Conservation (phyloP, 2,888 invertebrate species). For the Ectemnius cavifrons region DNA sequence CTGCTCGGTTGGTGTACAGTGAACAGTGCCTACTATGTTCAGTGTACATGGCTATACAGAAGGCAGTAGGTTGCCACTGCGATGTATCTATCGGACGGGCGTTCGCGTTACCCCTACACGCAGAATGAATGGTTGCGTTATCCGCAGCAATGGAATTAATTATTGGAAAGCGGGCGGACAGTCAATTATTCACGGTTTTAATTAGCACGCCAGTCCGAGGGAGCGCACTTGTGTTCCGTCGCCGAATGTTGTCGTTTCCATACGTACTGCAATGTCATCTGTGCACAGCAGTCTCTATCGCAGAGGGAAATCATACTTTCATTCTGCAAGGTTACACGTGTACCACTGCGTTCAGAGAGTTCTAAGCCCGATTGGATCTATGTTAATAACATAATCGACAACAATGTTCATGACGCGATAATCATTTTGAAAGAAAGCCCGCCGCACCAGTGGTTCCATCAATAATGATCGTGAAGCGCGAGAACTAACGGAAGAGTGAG, state of each 20-base stretch:
- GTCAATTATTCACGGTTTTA: slow-evolving; percentile 68
- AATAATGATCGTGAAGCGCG: too few relatives aligned
- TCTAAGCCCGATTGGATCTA: too few relatives aligned
- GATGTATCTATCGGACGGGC: neutral
- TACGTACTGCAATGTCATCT: slow-evolving; percentile 25
- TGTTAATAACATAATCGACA: too few relatives aligned
- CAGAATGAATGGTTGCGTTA: slow-evolving; percentile 61
- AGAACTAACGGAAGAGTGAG: neutral
- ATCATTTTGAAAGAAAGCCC: too few relatives aligned
- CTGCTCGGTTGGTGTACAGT: neutral
- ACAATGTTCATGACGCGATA: too few relatives aligned
- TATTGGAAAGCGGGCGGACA: slow-evolving; percentile 58
- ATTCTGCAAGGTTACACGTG: too few relatives aligned
- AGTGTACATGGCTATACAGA: neutral
- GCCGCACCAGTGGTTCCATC: too few relatives aligned
- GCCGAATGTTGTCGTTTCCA: slow-evolving; percentile 44
- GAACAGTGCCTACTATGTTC: neutral
- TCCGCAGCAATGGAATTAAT: slow-evolving; percentile 65
- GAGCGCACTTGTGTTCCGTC: slow-evolving; percentile 32
- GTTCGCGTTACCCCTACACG: neutral
- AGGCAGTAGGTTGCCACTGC: neutral
- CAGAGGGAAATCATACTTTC: neutral
- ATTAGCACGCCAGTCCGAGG: slow-evolving; percentile 52
- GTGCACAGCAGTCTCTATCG: slow-evolving; percentile 20
- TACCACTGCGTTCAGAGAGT: neutral